phyloP scores from a whole-genome alignment of 2,888 invertebrate genomes.

The Cordylochernes scorpioides region DNA sequence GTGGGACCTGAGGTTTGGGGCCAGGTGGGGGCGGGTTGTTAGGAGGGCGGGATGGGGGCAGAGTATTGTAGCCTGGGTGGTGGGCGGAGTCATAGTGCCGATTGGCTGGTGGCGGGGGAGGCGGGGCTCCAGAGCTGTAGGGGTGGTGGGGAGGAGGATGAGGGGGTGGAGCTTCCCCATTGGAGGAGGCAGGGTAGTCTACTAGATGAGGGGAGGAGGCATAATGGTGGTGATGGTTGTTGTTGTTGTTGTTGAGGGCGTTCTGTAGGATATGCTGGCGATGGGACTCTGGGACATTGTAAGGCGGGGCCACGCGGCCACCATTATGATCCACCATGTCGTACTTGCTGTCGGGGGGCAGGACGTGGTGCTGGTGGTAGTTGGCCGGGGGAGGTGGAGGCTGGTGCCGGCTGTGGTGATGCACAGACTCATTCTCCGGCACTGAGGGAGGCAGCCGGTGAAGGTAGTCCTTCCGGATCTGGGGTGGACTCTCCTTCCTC shows the following conservation, averaged over 20 bases:
- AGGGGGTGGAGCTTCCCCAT: constrained; percentile 3
- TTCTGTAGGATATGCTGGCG: background rate
- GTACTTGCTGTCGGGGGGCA: too few species aligned
- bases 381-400: constrained; percentile 6
- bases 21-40: too few species aligned
- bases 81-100: too few species aligned
- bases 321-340: constrained; percentile 1
- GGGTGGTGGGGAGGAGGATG: constrained; percentile 2
- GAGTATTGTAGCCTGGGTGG: too few species aligned
- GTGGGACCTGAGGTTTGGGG: too few species aligned
- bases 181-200: constrained; percentile 5
- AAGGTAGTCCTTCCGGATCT: constrained; percentile 22
- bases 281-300: constrained; percentile 1
- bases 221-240: too few species aligned
- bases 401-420: constrained; percentile 2
- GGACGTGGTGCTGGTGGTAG: constrained; percentile 5
- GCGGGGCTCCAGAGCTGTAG: too few species aligned
- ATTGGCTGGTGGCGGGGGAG: too few species aligned
- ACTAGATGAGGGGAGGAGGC: constrained; percentile 1
- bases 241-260: too few species aligned
- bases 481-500: constrained; percentile 53
- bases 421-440: constrained; percentile 13
- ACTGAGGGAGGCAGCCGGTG: constrained; percentile 14
- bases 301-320: background rate
- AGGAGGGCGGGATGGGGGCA: too few species aligned